phyloP scores from a whole-genome alignment of 2,888 invertebrate genomes.

The Ptychoptera albimana region DNA sequence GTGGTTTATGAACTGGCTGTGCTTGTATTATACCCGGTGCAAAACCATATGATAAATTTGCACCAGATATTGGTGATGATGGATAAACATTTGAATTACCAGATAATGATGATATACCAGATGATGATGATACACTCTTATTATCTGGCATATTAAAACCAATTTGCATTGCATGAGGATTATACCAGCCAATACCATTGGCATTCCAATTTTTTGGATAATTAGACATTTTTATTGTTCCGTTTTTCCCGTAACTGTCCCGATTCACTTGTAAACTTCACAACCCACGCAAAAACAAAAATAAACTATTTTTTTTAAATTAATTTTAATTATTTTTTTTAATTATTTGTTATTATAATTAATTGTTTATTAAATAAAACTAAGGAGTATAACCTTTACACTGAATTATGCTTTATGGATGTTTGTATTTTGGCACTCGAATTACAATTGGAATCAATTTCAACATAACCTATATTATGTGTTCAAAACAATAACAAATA shows the following conservation, averaged over 20 bases:
- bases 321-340: no score
- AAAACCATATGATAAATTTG: constrained; percentile 3
- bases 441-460: no score
- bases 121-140: not conserved
- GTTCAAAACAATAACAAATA: no score
- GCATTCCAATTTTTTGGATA: constrained; percentile 28
- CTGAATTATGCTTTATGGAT: no score
- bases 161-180: constrained; percentile 20
- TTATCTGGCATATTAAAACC: not conserved
- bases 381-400: no score
- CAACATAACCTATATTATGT: no score
- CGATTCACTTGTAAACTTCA: no score
- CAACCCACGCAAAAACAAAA: no score
- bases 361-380: no score
- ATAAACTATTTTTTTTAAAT: no score
- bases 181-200: constrained; percentile 25
- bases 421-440: no score
- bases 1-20: not conserved
- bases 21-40: not conserved
- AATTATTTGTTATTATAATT: no score
- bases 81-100: not conserved
- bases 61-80: not conserved
- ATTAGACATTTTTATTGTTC: constrained; percentile 7
- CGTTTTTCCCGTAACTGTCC: not conserved
- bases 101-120: not conserved